phyloP scores from a whole-genome alignment of 1,140 invertebrate genomes.

The Drosophila lowei region DNA sequence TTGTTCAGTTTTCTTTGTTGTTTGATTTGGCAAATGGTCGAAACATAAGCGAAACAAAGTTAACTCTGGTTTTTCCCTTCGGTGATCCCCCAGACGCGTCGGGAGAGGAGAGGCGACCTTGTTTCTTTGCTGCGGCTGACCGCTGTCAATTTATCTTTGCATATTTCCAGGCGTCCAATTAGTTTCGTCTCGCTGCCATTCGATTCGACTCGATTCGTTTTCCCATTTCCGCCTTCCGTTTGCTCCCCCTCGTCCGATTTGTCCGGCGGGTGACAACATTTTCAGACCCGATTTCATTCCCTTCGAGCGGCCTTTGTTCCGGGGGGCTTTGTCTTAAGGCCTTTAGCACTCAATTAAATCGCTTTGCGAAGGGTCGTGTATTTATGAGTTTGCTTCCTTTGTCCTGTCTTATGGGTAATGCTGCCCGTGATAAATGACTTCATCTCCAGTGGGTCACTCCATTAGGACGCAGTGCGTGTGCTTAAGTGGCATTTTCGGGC shows the following conservation, averaged over 20 bases:
- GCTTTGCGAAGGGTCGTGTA: conserved; percentile 39
- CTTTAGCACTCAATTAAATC: conserved; percentile 77
- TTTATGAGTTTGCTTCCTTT: conserved; percentile 48
- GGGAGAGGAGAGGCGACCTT: not conserved
- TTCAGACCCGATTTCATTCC: conserved; percentile 63
- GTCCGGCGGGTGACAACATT: conserved; percentile 43
- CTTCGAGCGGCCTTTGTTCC: conserved; percentile 18
- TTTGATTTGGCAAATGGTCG: conserved; percentile 65
- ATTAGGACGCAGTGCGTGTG: conserved; percentile 34
- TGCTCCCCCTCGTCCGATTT: not conserved
- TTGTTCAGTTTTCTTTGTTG: conserved; percentile 16
- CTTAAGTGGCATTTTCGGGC: conserved; percentile 53
- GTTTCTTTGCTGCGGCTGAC: conserved; percentile 48
- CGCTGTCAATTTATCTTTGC: conserved; percentile 72
- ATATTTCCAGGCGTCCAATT: conserved; percentile 72
- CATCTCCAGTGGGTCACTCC: conserved; percentile 31
- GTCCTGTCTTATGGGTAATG: conserved; percentile 43
- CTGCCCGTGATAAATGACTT: conserved; percentile 62
- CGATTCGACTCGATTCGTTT: conserved; percentile 64
- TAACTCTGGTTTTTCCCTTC: conserved; percentile 35
- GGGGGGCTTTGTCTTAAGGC: conserved; percentile 37
- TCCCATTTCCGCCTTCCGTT: conserved; percentile 29
- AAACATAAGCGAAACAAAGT: conserved; percentile 57
- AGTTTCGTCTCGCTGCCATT: conserved; percentile 72
- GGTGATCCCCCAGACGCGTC: not conserved